Conservation (phyloP, 2,888 invertebrate genomes). For the Pomacea canaliculata region DNA sequence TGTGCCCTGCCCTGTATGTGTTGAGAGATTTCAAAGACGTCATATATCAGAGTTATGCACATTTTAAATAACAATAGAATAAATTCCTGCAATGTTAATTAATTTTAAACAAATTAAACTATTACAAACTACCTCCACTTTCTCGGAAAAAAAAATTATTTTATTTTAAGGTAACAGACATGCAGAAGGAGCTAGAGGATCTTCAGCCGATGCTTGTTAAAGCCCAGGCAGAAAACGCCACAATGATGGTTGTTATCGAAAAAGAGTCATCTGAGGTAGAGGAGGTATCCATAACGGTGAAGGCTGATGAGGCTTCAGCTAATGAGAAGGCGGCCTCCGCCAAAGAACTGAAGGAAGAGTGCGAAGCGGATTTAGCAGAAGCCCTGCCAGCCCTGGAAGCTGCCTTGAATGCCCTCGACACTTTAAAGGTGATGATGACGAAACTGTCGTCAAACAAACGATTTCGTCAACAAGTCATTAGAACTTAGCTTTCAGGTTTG, state of each 20-base stretch:
- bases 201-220: conserved; percentile 82
- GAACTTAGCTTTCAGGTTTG: too few species aligned
- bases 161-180: conserved; percentile 76
- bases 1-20: too few species aligned
- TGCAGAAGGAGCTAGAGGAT: conserved; percentile 82
- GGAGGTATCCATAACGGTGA: conserved; percentile 81
- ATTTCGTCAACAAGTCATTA: too few species aligned
- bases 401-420: conserved; percentile 69
- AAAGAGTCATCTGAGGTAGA: conserved; percentile 83
- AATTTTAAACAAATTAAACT: too few species aligned
- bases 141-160: too few species aligned
- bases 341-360: conserved; percentile 79
- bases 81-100: too few species aligned
- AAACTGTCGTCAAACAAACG: too few species aligned
- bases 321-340: conserved; percentile 88
- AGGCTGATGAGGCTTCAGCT: conserved; percentile 88
- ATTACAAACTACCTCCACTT: too few species aligned
- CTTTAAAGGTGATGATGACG: conserved; percentile 62
- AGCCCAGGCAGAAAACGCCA: conserved; percentile 80
- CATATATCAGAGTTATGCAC: too few species aligned
- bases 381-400: conserved; percentile 70
- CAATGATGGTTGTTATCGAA: conserved; percentile 82
- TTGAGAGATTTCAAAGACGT: too few species aligned
- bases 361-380: conserved; percentile 70
- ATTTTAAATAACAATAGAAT: too few species aligned